Conservation (phyloP, 2,113 vertebrate genomes). For the Mobula hypostoma region DNA sequence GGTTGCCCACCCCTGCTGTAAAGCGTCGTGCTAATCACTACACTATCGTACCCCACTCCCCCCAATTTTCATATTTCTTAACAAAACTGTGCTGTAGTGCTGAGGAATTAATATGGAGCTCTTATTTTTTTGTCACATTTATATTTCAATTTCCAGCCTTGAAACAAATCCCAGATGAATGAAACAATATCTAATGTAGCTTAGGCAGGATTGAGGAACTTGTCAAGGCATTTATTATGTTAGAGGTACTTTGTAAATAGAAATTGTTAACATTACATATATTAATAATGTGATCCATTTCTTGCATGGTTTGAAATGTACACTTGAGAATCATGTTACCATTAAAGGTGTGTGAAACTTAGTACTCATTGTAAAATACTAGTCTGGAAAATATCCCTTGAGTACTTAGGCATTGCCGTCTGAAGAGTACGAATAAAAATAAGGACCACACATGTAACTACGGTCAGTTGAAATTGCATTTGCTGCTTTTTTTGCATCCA, state of each 20-base stretch:
- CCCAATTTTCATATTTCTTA: not conserved
- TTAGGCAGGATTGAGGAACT: not conserved
- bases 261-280: not conserved
- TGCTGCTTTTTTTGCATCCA: not conserved
- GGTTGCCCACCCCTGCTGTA: no score
- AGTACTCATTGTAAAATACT: slow-evolving; percentile 5
- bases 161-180: not conserved
- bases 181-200: not conserved
- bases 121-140: not conserved
- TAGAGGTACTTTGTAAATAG: not conserved
- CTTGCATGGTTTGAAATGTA: not conserved
- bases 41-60: no score
- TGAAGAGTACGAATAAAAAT: not conserved
- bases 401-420: not conserved
- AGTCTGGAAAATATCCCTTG: not conserved
- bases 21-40: no score
- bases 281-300: not conserved
- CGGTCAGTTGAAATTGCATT: not conserved
- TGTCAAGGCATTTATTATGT: not conserved
- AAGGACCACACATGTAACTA: slow-evolving; percentile 17
- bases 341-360: not conserved
- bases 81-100: not conserved
- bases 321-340: not conserved
- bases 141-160: not conserved
- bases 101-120: no score